These are phyloP conservation scores for Norana najaformis DNA, from an alignment of 2,888 invertebrate species.

Conservation along the genomic window DNA sequence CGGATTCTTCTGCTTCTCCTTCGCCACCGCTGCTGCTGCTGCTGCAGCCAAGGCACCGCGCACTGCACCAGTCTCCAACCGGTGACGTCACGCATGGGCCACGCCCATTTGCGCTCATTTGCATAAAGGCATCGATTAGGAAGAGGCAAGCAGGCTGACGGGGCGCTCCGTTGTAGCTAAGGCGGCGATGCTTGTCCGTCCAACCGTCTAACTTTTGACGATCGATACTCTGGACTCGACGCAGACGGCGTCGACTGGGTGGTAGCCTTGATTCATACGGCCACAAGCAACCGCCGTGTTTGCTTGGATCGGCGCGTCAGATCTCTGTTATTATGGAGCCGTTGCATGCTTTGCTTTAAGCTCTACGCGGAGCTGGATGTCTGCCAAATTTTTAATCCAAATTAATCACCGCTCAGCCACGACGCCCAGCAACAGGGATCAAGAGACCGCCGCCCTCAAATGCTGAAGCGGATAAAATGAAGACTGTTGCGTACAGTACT, in stretches of 20 bases:
- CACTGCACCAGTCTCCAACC: constrained; percentile 19
- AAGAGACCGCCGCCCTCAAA: not conserved
- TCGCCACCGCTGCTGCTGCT: not conserved
- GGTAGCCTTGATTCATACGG: not conserved
- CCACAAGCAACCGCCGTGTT: not conserved
- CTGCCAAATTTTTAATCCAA: not conserved
- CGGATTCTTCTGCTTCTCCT: constrained; percentile 28
- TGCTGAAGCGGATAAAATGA: not conserved
- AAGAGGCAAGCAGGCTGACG: not conserved
- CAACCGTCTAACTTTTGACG: not conserved
- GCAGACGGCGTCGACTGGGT: not conserved
- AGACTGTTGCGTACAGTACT: not conserved
- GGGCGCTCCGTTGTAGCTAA: not conserved
- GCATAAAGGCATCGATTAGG: not conserved
- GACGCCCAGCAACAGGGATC: not conserved
- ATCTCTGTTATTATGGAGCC: not conserved
- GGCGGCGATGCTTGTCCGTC: not conserved
- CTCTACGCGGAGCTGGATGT: not conserved
- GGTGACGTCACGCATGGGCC: not conserved
- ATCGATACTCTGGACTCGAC: not conserved
- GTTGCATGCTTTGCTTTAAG: not conserved
- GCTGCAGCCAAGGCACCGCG: not conserved
- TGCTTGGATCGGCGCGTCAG: constrained; percentile 5
- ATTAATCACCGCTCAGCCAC: not conserved
- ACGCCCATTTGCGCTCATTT: constrained; percentile 7